Base-by-base conservation (phyloP, 2,113 vertebrate genomes). In the Guaruba guarouba region DNA sequence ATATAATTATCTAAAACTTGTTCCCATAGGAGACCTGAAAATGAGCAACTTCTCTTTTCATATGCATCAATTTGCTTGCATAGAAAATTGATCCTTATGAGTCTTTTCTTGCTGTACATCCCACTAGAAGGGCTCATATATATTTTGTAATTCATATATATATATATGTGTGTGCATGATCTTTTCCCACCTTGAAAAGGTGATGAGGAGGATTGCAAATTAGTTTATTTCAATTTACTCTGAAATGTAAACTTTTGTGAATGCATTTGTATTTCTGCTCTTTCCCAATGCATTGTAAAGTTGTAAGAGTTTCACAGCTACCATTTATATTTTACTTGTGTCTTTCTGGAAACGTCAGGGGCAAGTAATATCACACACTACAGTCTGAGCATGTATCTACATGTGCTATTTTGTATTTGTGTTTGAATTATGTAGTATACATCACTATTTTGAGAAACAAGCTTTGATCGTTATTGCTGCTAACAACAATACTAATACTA, bases 391-490 rank as follows among this genome's bases (percentile, higher is more conserved):
- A 10, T 90, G 66, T 61, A 64, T 82, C 82, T 83, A 55, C 71
- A 66, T 0, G 6, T 71, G 64, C 1, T 3, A n/a, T 84, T 95
- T 88, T 49, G 27, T 68, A 48, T 61, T 78, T 7, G 1, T 31
- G 22, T 75, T 59, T 83, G 57, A 71, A 86, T 86, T 88, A 41
- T 0, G 0, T 43, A 46, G 18, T 29, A 61, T 44, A 52, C 80
- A 68, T 39, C 37, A 11, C n/a, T 71, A 57, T 79, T 88, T 86
- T 82, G 66, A 93, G 92, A 79, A 82, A 49, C 41, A 81, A 75
- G 51, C 44, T 92, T 94, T 92, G 82, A 94, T 92, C 48, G 1
- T 70, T 93, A 68, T 69, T 93, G 69, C 75, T 86, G 33, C 66
- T 76, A 83, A n/a, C 66, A 69, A 86, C 74, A 78, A 64, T 48